phyloP scores from a whole-genome alignment of 2,888 invertebrate species.

The Anodontia alba region DNA sequence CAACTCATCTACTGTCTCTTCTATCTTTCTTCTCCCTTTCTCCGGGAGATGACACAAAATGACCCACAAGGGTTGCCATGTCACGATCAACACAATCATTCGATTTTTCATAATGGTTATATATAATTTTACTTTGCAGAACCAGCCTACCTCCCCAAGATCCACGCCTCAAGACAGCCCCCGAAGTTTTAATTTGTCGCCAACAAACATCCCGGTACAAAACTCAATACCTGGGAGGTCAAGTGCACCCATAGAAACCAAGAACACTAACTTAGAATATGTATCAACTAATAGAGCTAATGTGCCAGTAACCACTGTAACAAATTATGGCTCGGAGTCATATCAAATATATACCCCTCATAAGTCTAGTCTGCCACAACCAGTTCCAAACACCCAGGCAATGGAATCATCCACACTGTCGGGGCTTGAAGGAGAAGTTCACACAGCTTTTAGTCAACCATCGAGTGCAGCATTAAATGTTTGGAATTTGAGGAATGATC shows the following conservation, averaged over 20 bases:
- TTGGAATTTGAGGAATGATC: conserved; percentile 88
- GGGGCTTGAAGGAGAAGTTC: conserved; percentile 86
- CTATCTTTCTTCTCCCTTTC: no score
- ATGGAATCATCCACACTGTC: conserved; percentile 74
- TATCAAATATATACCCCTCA: conserved; percentile 35
- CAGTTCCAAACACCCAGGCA: conserved; percentile 67
- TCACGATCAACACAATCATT: no score
- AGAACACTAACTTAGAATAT: conserved; percentile 22
- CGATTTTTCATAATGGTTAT: no score
- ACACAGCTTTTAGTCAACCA: conserved; percentile 82
- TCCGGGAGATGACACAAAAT: no score
- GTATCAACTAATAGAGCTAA: not conserved
- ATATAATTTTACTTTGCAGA: conserved; percentile 73
- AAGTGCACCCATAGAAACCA: conserved; percentile 54
- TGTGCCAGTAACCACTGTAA: not conserved
- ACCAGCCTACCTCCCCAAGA: conserved; percentile 81
- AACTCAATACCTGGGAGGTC: conserved; percentile 47
- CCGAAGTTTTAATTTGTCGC: conserved; percentile 77
- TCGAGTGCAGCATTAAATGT: conserved; percentile 65
- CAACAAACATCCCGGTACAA: conserved; percentile 63
- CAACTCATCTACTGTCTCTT: no score
- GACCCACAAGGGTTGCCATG: no score
- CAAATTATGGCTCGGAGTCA: not conserved
- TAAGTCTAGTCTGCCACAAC: conserved; percentile 53
- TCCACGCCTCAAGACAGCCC: conserved; percentile 80